Conservation (phyloP, 2,113 vertebrate genomes). For the Petroica traversi region DNA sequence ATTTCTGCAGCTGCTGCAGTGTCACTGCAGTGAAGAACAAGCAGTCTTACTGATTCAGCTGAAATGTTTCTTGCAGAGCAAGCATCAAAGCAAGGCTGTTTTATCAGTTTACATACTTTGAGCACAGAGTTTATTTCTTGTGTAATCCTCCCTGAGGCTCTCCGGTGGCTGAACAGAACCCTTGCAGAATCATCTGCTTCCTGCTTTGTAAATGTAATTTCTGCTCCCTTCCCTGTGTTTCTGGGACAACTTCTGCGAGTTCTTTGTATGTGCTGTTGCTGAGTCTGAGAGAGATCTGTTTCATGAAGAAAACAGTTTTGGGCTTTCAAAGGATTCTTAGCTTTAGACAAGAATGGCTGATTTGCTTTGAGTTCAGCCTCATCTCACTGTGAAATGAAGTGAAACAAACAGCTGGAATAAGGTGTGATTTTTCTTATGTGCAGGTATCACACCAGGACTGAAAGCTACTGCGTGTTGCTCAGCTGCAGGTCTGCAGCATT, state of each 20-base stretch:
- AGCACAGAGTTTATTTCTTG: conserved; percentile 36
- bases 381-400: neutral
- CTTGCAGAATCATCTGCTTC: neutral
- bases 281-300: neutral
- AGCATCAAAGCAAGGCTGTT: conserved; percentile 61
- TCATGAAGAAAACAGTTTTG: neutral
- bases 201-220: conserved; percentile 42
- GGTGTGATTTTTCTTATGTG: neutral
- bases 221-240: neutral
- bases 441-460: neutral
- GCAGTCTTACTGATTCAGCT: conserved; percentile 45
- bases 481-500: neutral
- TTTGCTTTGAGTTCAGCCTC: neutral
- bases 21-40: neutral
- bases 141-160: conserved; percentile 27
- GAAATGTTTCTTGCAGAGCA: conserved; percentile 54
- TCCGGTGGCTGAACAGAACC: conserved; percentile 17
- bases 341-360: neutral
- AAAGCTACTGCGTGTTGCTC: neutral
- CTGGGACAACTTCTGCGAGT: neutral
- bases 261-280: neutral
- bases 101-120: conserved; percentile 69
- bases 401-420: neutral
- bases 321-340: neutral
- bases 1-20: conserved; percentile 28